Base-by-base conservation (phyloP, 2,888 invertebrate species). In the Drosophila atripex region DNA sequence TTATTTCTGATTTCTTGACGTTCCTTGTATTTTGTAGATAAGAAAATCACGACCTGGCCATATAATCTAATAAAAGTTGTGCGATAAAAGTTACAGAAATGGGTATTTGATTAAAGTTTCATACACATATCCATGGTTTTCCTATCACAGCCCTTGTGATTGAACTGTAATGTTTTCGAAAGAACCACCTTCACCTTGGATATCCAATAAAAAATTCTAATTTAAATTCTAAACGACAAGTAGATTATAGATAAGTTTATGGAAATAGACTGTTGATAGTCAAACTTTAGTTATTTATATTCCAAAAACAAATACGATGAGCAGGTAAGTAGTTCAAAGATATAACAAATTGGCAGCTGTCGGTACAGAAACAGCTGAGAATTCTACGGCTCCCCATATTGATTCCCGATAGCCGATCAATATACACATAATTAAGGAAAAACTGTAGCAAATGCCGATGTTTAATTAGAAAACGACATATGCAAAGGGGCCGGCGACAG, bases 391-490 rank as follows among this genome's bases (percentile, higher is more conserved):
- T 54, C 52, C 51, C 28, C 45, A 18, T 55, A 52, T 35, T 8
- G 52, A 51, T 53, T 64, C 65, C 66, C 76, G 64, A 65, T 21
- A 46, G 38, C 39, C 32, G 69, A 80, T 77, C 53, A 66, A 58
- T 65, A 71, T 58, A 71, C 51, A 71, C 65, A 58, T 64, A 57
- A 45, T 64, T 71, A 49, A 60, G 63, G 50, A 59, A 70, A 68
- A 78, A 85, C 63, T 85, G 78, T 82, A 78, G 63, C 82, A 83
- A 82, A 82, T 75, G 65, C 52, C 50, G 47, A 65, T 82, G 80
- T 86, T 82, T 86, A 86, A 86, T 86, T 83, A 78, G 71, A 72
- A 72, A 77, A 76, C 78, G 86, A 78, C 86, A 83, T 82, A 82
- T 82, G 82, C 82, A 82, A 82, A 78, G 75, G 61, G 76, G 28